phyloP scores from a whole-genome alignment of 2,888 invertebrate genomes.

The Mechanitis messenoides region DNA sequence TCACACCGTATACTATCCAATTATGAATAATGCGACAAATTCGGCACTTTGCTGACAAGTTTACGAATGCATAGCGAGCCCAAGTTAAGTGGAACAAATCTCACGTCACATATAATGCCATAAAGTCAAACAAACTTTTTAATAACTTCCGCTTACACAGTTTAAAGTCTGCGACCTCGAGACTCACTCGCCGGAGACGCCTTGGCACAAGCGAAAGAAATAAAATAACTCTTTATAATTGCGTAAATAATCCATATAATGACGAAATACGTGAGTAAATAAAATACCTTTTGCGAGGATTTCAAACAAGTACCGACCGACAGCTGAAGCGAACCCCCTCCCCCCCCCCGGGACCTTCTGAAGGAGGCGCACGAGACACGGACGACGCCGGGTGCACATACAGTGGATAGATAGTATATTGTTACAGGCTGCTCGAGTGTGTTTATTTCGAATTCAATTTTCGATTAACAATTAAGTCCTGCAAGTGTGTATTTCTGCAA shows the following conservation, averaged over 20 bases:
- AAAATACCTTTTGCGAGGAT: conserved; percentile 56
- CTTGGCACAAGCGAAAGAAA: conserved; percentile 34
- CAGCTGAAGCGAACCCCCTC: conserved; percentile 29
- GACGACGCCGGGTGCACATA: background rate
- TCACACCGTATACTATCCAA: too few relatives aligned
- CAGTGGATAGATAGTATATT: background rate
- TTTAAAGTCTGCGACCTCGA: background rate
- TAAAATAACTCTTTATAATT: conserved; percentile 26
- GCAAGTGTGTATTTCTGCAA: too few relatives aligned
- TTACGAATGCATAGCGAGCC: background rate
- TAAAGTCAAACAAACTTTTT: conserved; percentile 8
- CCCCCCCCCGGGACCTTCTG: conserved; percentile 34
- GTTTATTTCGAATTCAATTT: too few relatives aligned
- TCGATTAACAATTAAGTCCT: too few relatives aligned
- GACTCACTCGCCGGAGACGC: conserved; percentile 14
- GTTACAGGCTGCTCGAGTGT: too few relatives aligned
- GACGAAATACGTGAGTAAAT: conserved; percentile 51
- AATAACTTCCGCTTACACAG: conserved; percentile 10
- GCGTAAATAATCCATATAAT: conserved; percentile 44
- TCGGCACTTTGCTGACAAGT: background rate
- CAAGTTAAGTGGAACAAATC: conserved; percentile 14
- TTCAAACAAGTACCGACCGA: conserved; percentile 25
- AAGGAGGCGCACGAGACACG: background rate
- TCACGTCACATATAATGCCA: conserved; percentile 13
- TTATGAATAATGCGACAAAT: background rate